Evolutionary conservation across 2,113 vertebrate species (phyloP), one percentile per base, ranked within the genome.

Genomic region (Hemicordylus capensis): DNA sequence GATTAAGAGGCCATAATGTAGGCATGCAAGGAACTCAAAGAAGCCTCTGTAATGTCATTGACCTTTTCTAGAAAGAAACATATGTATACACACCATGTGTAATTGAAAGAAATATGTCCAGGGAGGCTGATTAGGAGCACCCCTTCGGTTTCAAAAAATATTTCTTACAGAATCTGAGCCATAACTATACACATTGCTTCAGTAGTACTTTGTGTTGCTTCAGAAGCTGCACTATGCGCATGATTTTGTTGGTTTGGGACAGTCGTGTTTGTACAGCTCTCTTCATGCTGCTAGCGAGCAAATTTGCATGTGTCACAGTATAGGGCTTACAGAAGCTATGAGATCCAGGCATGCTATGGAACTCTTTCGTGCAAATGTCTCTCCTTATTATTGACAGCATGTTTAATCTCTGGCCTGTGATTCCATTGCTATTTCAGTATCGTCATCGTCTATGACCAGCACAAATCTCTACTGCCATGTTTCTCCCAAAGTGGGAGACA

Each of bases 361-460:
- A 17, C 37, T 80, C 74, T 12, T 82, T 26, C 63, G 3, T 12
- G n/a, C 63, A 51, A 76, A 75, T 15, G 84, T 84, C 82, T 70
- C 85, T 78, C 81, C 11, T 34, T 42, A 54, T 74, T 4, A 48
- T 1, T 77, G 56, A 81, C 15, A 81, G 9, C 28, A 34, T 34
- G 11, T 83, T 72, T 85, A 3, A 86, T 20, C 48, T 80, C 51
- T 70, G 44, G 51, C 48, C 79, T 84, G 7, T 64, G 63, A 82
- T 24, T 77, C 67, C 1, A 37, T 83, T 19, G 26, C 79, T 83
- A 39, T 64, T 63, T 56, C 54, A 76, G 15, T 73, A 17, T 20
- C 14, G 46, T 67, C 48, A 76, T 63, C 8, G 83, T 69, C 54
- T 46, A 8, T 87, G 9, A 83, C 44, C 20, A 83, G 63, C 42